phyloP scores from a whole-genome alignment of 2,797 vertebrate genomes.

The Pangasius sanitwongsei region DNA sequence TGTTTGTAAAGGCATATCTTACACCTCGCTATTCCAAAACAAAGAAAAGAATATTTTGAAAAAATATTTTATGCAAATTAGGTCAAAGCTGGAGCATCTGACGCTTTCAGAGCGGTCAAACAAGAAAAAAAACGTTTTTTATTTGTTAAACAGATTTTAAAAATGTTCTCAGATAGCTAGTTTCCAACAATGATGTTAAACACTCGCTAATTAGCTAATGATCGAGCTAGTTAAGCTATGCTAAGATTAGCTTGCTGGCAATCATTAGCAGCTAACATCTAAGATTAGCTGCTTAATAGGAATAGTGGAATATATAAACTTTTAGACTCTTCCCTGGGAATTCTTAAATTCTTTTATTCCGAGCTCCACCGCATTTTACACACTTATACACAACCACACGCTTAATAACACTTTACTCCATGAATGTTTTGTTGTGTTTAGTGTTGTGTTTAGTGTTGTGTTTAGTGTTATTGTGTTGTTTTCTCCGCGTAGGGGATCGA shows the following conservation, averaged over 20 bases:
- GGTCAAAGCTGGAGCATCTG: neutral
- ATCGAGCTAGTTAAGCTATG: neutral
- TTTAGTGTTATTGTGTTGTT: neutral
- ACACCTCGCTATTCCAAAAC: neutral
- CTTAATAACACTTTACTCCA: neutral
- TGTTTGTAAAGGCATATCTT: neutral
- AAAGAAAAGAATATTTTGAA: neutral
- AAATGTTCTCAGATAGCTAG: neutral
- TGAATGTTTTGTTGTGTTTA: neutral
- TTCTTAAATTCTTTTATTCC: too few relatives aligned
- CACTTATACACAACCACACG: neutral
- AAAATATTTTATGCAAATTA: neutral
- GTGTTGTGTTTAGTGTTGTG: neutral
- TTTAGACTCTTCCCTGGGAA: too few relatives aligned
- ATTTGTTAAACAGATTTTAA: neutral
- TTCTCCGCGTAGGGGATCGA: constrained; percentile 79
- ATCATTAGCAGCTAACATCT: neutral
- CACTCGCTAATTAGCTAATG: neutral
- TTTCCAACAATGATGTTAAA: neutral
- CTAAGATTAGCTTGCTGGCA: neutral
- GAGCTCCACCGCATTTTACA: too few relatives aligned
- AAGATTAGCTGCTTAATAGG: neutral
- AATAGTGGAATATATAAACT: neutral
- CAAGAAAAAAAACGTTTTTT: neutral
- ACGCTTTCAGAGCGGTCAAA: neutral